A percentile compares a stretch with the other conserved stretches of the same genome.
Conservation (phyloP, 2,113 vertebrate genomes). For the Sapajus apella region DNA sequence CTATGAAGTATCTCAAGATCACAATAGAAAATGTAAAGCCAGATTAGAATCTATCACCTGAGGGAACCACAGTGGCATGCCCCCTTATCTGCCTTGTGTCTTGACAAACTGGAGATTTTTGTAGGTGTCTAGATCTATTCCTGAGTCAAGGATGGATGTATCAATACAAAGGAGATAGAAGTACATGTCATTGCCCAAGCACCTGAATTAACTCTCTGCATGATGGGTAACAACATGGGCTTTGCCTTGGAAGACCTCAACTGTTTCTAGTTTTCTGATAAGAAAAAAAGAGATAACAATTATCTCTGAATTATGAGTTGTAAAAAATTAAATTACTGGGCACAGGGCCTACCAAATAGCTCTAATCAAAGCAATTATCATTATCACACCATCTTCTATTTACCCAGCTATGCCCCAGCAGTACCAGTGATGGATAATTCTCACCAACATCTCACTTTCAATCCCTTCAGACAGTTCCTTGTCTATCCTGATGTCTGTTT, state of each 20-base stretch:
- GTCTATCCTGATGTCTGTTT: neutral
- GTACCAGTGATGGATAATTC: neutral
- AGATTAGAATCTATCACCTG: neutral
- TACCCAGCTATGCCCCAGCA: neutral
- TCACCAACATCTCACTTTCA: neutral
- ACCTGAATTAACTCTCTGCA: neutral
- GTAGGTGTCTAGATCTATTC: neutral
- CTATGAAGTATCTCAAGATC: neutral
- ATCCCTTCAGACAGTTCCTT: neutral
- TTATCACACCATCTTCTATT: neutral
- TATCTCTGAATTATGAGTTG: neutral
- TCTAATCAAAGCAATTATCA: neutral
- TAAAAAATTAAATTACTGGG: neutral
- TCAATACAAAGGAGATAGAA: neutral
- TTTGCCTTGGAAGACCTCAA: neutral
- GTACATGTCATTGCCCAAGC: neutral
- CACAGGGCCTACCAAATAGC: neutral
- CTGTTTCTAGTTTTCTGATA: neutral
- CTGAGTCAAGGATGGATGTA: neutral
- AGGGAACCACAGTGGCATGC: neutral
- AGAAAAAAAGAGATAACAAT: neutral
- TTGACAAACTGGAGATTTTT: neutral
- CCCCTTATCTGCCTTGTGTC: neutral
- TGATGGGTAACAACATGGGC: neutral
- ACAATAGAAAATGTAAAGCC: neutral